Percentiles rank a stretch among this genome's conserved stretches.
These are phyloP conservation scores for Selenia dentaria DNA, from an alignment of 2,888 invertebrate genomes.

Conservation along the genomic window DNA sequence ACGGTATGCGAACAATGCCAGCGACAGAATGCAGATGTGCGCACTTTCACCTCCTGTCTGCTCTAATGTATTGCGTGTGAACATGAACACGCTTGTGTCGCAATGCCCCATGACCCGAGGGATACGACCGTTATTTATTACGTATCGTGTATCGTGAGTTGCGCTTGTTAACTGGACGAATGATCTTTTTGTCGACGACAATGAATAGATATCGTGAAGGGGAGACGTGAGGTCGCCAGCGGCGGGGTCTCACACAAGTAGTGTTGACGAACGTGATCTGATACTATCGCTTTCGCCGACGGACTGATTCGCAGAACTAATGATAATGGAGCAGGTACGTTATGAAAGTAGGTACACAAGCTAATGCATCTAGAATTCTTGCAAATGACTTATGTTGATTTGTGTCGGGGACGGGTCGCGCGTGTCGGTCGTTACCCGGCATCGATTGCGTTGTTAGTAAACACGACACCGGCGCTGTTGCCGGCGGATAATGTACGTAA, in stretches of 20 bases:
- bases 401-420: conserved; percentile 29
- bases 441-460: conserved; percentile 78
- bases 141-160: conserved; percentile 40
- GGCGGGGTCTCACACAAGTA: conserved; percentile 15
- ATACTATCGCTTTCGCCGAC: conserved; percentile 39
- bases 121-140: conserved; percentile 39
- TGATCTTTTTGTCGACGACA: conserved; percentile 31
- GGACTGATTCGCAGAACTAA: conserved; percentile 25
- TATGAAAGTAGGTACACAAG: not conserved
- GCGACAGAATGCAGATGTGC: conserved; percentile 54
- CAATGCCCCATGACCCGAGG: conserved; percentile 43
- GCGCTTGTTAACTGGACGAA: conserved; percentile 36
- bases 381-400: conserved; percentile 24
- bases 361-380: conserved; percentile 8
- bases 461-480: conserved; percentile 51
- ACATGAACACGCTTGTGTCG: conserved; percentile 53
- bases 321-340: conserved; percentile 1
- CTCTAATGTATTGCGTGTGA: conserved; percentile 56
- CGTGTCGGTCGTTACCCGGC: conserved; percentile 55
- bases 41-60: conserved; percentile 67
- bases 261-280: conserved; percentile 32
- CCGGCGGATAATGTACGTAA: conserved; percentile 4
- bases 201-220: conserved; percentile 24
- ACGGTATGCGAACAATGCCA: conserved; percentile 48
- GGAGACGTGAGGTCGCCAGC: conserved; percentile 1